Evolutionary conservation across 2,797 vertebrate genomes (phyloP), one percentile per base, ranked within the genome.

Genomic region (Alectoris magna): DNA sequence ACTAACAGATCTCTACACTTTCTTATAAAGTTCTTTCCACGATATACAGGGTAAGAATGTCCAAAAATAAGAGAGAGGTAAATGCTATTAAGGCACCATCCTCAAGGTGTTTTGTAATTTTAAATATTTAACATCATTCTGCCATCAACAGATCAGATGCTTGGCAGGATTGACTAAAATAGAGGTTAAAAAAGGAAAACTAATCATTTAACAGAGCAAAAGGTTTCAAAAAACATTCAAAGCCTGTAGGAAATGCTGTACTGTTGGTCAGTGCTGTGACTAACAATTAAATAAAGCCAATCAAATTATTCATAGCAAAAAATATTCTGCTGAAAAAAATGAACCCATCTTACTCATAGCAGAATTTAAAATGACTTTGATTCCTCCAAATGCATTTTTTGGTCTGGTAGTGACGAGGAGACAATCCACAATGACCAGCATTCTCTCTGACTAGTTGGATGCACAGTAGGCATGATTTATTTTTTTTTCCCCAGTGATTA

Each of bases 281-380:
- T 95, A 88, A 91, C 91, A 94, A 39, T 95, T 94, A 94, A 93
- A 90, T n/a, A 93, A 82, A 93, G 29, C 39, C 39, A 38, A 75
- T 82, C n/a, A 71, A 78, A 92, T 91, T 90, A 93, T 92, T 84
- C 76, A 93, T 14, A 87, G 55, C 66, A 94, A 43, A 43, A 94
- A 78, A 91, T 81, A 93, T 49, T 64, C 83, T 94, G 82, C 53
- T 93, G 71, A 77, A 93, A 93, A 41, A 91, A 94, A 90, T 60
- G 34, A 94, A 78, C 24, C 24, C 71, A 7, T 67, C 91, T 93
- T 73, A 84, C 56, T 75, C 73, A 63, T 4, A 84, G 24, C 67
- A 95, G 55, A 64, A 38, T 76, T 53, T 58, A 87, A 92, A 80
- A 87, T 79, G 44, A 67, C 31, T 93, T 78, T 43, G 53, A 0